Base-by-base conservation (phyloP, 2,888 invertebrate species). In the Cephus pygmeus region DNA sequence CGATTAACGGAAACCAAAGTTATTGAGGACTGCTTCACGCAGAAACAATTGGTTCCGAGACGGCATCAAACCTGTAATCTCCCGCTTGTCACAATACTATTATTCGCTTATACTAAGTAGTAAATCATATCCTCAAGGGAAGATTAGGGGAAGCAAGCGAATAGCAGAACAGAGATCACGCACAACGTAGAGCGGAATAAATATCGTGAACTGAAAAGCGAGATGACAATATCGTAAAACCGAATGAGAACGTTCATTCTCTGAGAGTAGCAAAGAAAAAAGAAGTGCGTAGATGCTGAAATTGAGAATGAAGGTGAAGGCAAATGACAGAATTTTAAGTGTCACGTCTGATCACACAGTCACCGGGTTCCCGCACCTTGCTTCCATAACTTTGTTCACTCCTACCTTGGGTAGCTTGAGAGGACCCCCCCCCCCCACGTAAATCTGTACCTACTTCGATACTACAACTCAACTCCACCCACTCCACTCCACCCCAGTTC, bases 301-400 rank as follows among this genome's bases (percentile, higher is more conserved):
- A 76, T 79, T 73, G 75, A 77, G 79, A 82, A 78, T 71, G 79
- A 81, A 76, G 80, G 79, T 77, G 78, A 73, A 80, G 69, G 78
- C 77, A 77, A 75, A 76, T 76, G 75, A 76, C 76, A 73, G 80
- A 80, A 85, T 84, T 84, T 83, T 81, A 83, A 82, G 85, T 84
- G 85, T 85, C 83, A 84, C 82, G 84, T 81, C 85, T 86, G 85
- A 87, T 85, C 83, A 80, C 81, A 81, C 77, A 80, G 81, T 81
- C 75, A 79, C 80, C 35, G 74, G 76, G 76, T 76, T 80, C 75
- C 79, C 76, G 76, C 79, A 81, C 77, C 81, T 81, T 80, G 75
- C 75, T 77, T 79, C 75, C 76, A 15, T 1, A 15, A 15, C 40
- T 68, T 36, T 73, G 75, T 76, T 75, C 69, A 31, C 69, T 79